Conservation (phyloP, 2,113 vertebrate species). For the Natator depressus region DNA sequence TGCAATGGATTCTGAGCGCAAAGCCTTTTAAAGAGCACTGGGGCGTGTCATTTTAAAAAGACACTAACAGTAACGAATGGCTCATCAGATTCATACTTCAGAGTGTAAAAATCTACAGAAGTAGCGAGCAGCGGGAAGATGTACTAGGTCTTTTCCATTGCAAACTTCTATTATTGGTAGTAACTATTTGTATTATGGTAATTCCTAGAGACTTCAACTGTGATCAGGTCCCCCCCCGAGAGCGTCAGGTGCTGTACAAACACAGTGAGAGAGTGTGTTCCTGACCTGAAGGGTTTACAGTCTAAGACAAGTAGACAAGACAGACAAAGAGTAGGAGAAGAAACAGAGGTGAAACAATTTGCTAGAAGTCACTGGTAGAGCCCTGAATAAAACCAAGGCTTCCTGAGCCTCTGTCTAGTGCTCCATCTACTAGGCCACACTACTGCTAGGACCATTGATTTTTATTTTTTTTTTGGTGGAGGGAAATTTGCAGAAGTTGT, state of each 20-base stretch:
- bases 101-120: no score
- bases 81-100: background rate
- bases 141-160: no score
- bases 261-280: no score
- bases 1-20: fast-evolving
- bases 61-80: background rate
- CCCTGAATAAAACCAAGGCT: background rate
- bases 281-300: background rate
- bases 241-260: no score
- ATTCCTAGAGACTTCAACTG: no score
- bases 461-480: background rate
- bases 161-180: no score
- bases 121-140: no score
- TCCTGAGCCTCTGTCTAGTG: no score
- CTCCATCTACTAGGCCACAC: no score
- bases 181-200: no score
- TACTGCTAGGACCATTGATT: no score
- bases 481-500: background rate
- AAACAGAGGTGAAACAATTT: background rate
- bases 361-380: background rate
- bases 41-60: background rate
- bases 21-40: background rate
- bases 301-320: background rate
- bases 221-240: no score
- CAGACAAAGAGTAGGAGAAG: fast-evolving